Evolutionary conservation across 2,888 invertebrate genomes (phyloP).

Genomic region (Lasioglossum leucozonium): DNA sequence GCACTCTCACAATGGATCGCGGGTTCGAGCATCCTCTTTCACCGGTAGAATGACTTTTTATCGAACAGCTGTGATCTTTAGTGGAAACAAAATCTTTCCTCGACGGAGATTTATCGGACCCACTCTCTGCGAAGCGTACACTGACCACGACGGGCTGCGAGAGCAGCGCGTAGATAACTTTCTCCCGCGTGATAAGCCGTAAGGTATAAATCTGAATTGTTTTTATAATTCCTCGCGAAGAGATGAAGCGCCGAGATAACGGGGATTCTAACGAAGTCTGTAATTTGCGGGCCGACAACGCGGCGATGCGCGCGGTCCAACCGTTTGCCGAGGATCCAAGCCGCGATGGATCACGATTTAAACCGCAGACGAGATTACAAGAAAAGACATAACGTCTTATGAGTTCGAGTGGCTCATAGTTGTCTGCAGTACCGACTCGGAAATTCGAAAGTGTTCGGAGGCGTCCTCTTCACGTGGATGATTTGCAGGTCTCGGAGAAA

Average conservation of each 20-base stretch:
- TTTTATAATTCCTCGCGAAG: constrained; percentile 77
- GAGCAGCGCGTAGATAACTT: constrained; percentile 73
- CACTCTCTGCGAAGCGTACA: constrained; percentile 51
- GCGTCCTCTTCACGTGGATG: too few species aligned
- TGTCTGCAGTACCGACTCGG: too few species aligned
- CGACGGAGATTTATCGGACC: constrained; percentile 64
- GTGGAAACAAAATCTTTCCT: constrained; percentile 71
- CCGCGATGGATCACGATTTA: constrained; percentile 76
- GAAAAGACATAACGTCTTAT: not conserved
- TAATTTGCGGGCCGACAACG: constrained; percentile 77
- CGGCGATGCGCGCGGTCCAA: constrained; percentile 55
- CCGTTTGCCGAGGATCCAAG: constrained; percentile 44
- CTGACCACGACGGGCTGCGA: constrained; percentile 46
- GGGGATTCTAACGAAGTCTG: constrained; percentile 81
- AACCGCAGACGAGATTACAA: constrained; percentile 50
- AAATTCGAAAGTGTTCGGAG: too few species aligned
- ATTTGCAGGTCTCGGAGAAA: too few species aligned
- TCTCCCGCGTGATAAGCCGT: constrained; percentile 77
- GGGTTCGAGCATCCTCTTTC: constrained; percentile 36
- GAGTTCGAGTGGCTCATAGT: not conserved
- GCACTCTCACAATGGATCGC: constrained; percentile 63
- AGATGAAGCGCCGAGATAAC: constrained; percentile 79
- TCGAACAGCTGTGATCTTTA: constrained; percentile 66
- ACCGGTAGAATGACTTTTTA: constrained; percentile 65
- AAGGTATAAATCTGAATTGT: constrained; percentile 81